These are phyloP conservation scores for Hemiscyllium ocellatum DNA, from an alignment of 2,113 vertebrate species.

Conservation along the genomic window DNA sequence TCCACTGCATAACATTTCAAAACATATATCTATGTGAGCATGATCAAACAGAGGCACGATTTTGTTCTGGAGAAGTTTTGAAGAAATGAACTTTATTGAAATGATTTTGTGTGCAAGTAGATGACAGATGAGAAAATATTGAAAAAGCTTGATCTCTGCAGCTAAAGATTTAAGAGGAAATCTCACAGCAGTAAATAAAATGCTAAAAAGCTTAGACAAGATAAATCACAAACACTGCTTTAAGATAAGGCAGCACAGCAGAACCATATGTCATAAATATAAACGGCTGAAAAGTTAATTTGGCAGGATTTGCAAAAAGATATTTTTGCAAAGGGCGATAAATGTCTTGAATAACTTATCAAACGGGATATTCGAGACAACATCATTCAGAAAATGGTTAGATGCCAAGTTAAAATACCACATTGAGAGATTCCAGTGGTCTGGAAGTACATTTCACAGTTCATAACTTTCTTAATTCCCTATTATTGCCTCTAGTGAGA, in stretches of 20 bases:
- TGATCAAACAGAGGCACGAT: background rate
- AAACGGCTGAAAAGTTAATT: background rate
- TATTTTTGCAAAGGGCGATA: background rate
- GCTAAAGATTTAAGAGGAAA: background rate
- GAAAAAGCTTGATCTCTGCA: background rate
- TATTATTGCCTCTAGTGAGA: background rate
- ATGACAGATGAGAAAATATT: background rate
- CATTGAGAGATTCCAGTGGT: background rate
- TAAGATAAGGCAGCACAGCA: background rate
- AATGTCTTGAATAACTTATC: background rate
- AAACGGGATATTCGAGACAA: background rate
- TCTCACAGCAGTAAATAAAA: background rate
- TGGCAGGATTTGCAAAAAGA: background rate
- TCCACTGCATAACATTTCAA: background rate
- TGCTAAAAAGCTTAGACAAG: constrained; percentile 14
- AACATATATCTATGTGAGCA: background rate
- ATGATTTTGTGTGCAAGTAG: background rate
- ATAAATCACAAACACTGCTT: background rate
- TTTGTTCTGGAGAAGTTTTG: too few species aligned
- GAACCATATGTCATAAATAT: background rate
- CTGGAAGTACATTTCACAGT: background rate
- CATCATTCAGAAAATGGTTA: background rate
- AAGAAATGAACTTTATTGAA: too few species aligned
- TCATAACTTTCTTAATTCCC: background rate
- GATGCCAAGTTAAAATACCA: background rate